These are phyloP conservation scores for Dolichotis patagonum DNA, from an alignment of 2,113 vertebrate genomes.

Conservation along the genomic window DNA sequence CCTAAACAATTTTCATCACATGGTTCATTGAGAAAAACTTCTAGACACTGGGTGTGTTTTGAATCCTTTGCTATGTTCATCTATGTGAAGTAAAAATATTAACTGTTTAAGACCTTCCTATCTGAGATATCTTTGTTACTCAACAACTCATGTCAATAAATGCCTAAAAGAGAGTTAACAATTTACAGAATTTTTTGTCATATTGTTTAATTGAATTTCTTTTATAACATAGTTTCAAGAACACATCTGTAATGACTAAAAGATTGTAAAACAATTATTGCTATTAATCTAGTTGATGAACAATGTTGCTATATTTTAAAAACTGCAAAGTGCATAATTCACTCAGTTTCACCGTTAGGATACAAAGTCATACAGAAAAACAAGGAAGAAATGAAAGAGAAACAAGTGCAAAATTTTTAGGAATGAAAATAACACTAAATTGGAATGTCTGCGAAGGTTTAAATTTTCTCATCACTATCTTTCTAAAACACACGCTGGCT, in stretches of 20 bases:
- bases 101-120: neutral
- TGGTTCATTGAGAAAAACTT: neutral
- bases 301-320: neutral
- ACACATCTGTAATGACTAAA: neutral
- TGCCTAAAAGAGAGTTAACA: neutral
- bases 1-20: neutral
- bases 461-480: neutral
- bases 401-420: neutral
- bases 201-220: neutral
- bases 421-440: neutral
- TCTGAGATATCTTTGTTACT: neutral
- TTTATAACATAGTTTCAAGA: neutral
- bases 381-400: neutral
- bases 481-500: neutral
- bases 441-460: neutral
- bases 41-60: too few species aligned
- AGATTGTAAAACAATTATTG: neutral
- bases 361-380: neutral
- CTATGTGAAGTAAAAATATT: neutral
- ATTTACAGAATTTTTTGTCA: neutral
- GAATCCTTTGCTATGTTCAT: neutral
- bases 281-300: neutral
- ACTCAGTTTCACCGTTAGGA: neutral
- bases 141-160: neutral
- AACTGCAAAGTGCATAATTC: neutral